phyloP scores from a whole-genome alignment of 2,113 vertebrate species.

The Climacteris rufus region DNA sequence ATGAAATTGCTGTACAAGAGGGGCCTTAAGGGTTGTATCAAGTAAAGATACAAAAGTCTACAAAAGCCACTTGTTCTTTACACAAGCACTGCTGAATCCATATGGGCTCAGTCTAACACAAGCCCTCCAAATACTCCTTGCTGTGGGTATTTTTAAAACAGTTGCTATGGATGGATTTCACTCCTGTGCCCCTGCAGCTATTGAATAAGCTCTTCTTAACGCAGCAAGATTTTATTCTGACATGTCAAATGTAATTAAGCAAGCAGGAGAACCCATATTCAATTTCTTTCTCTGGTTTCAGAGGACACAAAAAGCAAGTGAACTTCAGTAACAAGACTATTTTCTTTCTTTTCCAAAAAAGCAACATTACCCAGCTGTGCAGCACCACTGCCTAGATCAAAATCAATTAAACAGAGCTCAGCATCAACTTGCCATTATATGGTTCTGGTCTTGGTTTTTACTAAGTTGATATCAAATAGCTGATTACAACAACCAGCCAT shows the following conservation, averaged over 20 bases:
- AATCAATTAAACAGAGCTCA: neutral
- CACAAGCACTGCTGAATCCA: neutral
- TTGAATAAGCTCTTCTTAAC: neutral
- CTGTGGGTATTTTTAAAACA: neutral
- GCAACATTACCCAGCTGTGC: neutral
- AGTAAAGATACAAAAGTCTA: neutral
- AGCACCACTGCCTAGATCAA: neutral
- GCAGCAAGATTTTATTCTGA: neutral
- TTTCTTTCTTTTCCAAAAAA: neutral
- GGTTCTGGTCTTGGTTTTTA: neutral
- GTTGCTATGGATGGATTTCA: neutral
- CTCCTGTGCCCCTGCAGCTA: neutral
- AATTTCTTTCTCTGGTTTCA: neutral
- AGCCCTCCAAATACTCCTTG: rapidly evolving
- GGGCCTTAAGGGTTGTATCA: neutral
- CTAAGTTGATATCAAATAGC: neutral
- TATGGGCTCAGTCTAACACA: neutral
- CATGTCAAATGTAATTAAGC: neutral
- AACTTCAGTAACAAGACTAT: neutral
- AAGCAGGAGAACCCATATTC: neutral
- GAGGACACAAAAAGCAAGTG: neutral
- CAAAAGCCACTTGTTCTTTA: neutral
- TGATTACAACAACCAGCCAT: neutral
- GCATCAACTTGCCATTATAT: neutral
- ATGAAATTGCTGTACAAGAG: neutral